These are phyloP conservation scores for Nyctereutes procyonoides DNA, from an alignment of 2,113 vertebrate species.

Conservation along the genomic window DNA sequence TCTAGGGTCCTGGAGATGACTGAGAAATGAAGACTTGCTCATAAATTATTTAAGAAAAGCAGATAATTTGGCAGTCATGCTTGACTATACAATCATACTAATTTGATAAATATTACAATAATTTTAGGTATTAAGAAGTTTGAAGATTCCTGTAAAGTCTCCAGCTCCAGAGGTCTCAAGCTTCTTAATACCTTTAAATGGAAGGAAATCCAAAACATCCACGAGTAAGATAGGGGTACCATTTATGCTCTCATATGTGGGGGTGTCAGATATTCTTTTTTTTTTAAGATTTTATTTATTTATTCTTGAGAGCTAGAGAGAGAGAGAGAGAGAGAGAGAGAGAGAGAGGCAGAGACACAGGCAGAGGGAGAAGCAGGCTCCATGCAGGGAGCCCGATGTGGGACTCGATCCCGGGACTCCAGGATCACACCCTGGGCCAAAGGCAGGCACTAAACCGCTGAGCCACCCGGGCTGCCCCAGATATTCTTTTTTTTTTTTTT, in stretches of 20 bases:
- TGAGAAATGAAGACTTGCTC: background rate
- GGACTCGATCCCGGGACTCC: too few species aligned
- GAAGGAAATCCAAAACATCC: background rate
- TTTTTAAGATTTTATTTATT: too few species aligned
- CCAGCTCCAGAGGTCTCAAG: background rate
- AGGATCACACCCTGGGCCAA: too few species aligned
- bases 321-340: too few species aligned
- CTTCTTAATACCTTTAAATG: background rate
- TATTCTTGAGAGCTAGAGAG: too few species aligned
- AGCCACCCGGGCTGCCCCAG: too few species aligned
- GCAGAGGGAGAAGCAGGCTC: too few species aligned
- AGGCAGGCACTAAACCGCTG: too few species aligned
- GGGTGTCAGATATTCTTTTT: background rate
- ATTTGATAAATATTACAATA: background rate
- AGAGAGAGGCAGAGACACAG: too few species aligned
- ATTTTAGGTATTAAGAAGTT: background rate
- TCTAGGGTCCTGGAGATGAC: background rate
- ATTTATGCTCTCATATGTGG: background rate
- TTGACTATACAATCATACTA: background rate
- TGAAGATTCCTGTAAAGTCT: background rate
- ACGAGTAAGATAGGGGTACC: background rate
- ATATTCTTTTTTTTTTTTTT: too few species aligned
- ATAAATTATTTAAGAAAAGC: background rate
- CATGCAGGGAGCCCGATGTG: too few species aligned
- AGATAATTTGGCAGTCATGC: background rate